These are phyloP conservation scores for Luperina nickerlii DNA, from an alignment of 2,888 invertebrate species.

Conservation along the genomic window DNA sequence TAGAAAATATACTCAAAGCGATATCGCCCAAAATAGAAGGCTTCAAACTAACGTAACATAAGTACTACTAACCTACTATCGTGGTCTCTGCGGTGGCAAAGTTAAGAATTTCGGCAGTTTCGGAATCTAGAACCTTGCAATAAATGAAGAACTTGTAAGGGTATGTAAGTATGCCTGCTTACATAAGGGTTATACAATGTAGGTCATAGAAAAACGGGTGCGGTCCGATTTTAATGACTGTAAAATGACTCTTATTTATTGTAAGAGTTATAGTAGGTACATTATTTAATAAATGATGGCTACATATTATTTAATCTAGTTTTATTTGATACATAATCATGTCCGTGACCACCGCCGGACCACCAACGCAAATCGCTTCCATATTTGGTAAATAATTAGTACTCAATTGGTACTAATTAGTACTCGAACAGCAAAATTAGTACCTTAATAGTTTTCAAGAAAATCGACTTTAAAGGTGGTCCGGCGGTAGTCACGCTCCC, in stretches of 20 bases:
- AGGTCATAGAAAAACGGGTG: not conserved
- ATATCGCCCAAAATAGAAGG: slow-evolving; percentile 77
- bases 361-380: no score
- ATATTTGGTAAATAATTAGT: no score
- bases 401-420: no score
- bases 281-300: slow-evolving; percentile 13
- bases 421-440: no score
- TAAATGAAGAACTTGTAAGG: not conserved
- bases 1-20: slow-evolving; percentile 85
- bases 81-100: not conserved
- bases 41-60: slow-evolving; percentile 72
- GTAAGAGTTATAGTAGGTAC: not conserved
- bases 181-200: not conserved
- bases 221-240: not conserved
- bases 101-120: not conserved
- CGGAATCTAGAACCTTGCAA: not conserved
- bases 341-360: no score
- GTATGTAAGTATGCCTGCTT: not conserved
- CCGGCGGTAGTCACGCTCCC: no score
- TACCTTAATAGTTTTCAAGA: no score
- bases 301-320: not conserved
- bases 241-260: not conserved
- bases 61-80: no score
- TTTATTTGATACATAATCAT: slow-evolving; percentile 18
- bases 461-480: no score